Percentiles rank a stretch among this genome's conserved stretches.
phyloP scores from a whole-genome alignment of 2,888 invertebrate species.

The Craniophora ligustri region DNA sequence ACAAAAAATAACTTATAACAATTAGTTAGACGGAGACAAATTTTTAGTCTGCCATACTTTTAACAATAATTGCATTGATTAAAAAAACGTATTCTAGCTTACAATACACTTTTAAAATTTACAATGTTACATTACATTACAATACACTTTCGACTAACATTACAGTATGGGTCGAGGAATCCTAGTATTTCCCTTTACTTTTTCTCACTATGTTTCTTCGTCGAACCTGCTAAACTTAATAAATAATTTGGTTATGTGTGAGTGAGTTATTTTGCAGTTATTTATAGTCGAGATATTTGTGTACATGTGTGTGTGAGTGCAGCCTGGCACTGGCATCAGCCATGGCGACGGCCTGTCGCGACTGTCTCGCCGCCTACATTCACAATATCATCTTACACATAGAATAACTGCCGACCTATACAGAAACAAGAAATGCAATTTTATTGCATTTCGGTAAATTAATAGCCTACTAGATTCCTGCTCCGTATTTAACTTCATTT shows the following conservation, averaged over 20 bases:
- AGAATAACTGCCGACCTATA: slow-evolving; percentile 60
- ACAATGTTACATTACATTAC: too few relatives aligned
- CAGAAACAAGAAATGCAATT: slow-evolving; percentile 53
- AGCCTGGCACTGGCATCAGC: slow-evolving; percentile 72
- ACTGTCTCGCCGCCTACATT: slow-evolving; percentile 61
- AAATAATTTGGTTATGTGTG: slow-evolving; percentile 31
- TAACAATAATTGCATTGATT: too few relatives aligned
- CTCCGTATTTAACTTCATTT: slow-evolving; percentile 9
- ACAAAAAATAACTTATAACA: too few relatives aligned
- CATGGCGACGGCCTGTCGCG: slow-evolving; percentile 77
- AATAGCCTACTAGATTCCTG: slow-evolving; percentile 47
- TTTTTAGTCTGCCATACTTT: too few relatives aligned
- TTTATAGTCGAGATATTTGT: slow-evolving; percentile 52
- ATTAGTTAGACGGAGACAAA: too few relatives aligned
- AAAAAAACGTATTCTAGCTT: too few relatives aligned
- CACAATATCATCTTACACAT: slow-evolving; percentile 65
- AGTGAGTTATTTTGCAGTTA: slow-evolving; percentile 28
- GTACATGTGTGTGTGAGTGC: slow-evolving; percentile 55
- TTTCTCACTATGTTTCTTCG: background rate
- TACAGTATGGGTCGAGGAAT: too few relatives aligned
- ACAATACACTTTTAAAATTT: too few relatives aligned
- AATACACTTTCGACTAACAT: too few relatives aligned
- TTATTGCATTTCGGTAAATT: slow-evolving; percentile 49
- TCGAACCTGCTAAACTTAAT: slow-evolving; percentile 14
- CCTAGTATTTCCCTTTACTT: background rate